Conservation (phyloP, 2,888 invertebrate genomes). For the Lasioglossum malachurum region DNA sequence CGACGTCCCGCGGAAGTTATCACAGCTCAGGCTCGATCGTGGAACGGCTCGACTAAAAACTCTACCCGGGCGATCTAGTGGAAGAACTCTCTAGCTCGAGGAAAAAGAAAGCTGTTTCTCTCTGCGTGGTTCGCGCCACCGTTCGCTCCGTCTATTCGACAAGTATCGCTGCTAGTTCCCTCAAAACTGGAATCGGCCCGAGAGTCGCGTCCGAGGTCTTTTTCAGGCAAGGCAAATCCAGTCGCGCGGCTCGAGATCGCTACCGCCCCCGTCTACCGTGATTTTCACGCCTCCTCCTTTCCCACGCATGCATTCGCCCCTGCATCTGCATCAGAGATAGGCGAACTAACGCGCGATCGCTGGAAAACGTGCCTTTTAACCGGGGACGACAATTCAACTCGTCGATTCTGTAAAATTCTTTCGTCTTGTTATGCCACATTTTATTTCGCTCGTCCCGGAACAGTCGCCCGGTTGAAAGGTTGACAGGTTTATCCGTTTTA, state of each 20-base stretch:
- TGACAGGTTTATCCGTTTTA: neutral
- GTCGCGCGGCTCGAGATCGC: constrained; percentile 2
- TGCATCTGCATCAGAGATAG: neutral
- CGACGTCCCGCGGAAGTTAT: constrained; percentile 76
- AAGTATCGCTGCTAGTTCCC: constrained; percentile 11
- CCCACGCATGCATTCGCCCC: neutral
- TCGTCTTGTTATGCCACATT: neutral
- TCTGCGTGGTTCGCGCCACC: constrained; percentile 27
- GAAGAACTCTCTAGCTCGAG: constrained; percentile 53
- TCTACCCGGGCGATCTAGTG: constrained; percentile 54
- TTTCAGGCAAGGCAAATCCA: neutral
- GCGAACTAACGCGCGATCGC: neutral
- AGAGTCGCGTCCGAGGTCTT: constrained; percentile 13
- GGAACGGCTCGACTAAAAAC: constrained; percentile 60
- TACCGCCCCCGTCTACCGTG: neutral
- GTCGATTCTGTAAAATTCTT: neutral
- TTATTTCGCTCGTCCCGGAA: neutral
- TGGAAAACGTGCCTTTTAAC: neutral
- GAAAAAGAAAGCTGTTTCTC: constrained; percentile 28
- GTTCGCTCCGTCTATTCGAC: constrained; percentile 33
- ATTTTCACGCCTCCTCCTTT: neutral
- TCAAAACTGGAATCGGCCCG: constrained; percentile 3
- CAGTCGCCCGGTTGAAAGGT: neutral
- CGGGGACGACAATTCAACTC: neutral
- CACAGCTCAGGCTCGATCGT: constrained; percentile 71